phyloP scores from a whole-genome alignment of 2,888 invertebrate genomes.

The Leucophenga montana region DNA sequence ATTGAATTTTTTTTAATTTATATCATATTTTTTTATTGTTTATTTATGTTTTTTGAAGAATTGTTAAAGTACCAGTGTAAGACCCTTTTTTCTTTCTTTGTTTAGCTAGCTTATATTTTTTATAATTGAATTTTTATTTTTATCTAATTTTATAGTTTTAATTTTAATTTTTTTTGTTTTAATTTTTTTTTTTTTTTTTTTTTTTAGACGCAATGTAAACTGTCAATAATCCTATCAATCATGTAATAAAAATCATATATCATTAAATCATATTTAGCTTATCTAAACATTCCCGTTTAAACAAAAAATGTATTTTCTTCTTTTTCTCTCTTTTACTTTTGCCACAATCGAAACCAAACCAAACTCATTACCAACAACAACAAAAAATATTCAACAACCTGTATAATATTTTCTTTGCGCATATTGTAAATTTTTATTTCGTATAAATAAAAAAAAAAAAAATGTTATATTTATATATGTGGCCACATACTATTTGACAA shows the following conservation, averaged over 20 bases:
- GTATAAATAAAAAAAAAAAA: neutral
- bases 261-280: slow-evolving; percentile 16
- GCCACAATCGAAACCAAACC: neutral
- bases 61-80: neutral
- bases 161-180: neutral
- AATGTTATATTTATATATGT: slow-evolving; percentile 33
- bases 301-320: neutral
- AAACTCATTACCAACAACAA: slow-evolving; percentile 2
- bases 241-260: slow-evolving; percentile 15
- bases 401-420: slow-evolving; percentile 3
- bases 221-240: slow-evolving; percentile 10
- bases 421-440: slow-evolving; percentile 21
- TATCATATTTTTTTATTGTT: neutral
- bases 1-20: neutral
- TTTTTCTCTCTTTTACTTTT: slow-evolving; percentile 28
- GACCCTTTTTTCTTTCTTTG: neutral
- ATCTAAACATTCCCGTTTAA: slow-evolving; percentile 16
- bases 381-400: neutral
- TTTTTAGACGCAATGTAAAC: slow-evolving; percentile 26
- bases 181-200: slow-evolving; percentile 16
- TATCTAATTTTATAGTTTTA: neutral
- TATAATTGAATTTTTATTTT: neutral
- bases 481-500: slow-evolving; percentile 38
- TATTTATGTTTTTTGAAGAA: neutral
- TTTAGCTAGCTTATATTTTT: neutral